phyloP scores from a whole-genome alignment of 92 coral and sea anemone genomes.

The Metridium senile region DNA sequence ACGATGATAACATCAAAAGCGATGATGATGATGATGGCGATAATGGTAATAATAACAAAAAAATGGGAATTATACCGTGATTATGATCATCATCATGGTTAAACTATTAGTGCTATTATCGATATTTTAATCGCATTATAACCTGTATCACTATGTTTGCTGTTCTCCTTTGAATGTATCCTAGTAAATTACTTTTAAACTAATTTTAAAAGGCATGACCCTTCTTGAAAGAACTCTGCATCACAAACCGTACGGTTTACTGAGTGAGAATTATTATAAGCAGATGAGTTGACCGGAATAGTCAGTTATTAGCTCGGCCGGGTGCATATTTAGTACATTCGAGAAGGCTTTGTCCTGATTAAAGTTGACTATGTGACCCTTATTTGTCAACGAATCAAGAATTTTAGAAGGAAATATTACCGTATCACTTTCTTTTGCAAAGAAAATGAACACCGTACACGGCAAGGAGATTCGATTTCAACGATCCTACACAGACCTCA shows the following conservation, averaged over 20 bases:
- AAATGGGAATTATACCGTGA: not conserved
- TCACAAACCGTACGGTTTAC: not conserved
- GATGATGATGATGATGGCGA: not conserved
- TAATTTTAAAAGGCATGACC: too few relatives aligned
- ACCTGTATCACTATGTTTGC: not conserved
- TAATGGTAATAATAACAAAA: not conserved
- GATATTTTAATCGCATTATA: not conserved
- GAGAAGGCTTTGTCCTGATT: not conserved
- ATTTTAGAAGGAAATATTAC: not conserved
- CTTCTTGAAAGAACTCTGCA: too few relatives aligned
- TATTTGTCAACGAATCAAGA: slow-evolving; percentile 8
- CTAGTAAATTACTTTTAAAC: too few relatives aligned
- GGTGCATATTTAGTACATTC: slow-evolving; percentile 2
- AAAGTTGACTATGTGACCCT: not conserved
- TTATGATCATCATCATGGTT: not conserved
- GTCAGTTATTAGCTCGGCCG: not conserved
- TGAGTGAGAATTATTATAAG: not conserved
- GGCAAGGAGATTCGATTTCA: not conserved
- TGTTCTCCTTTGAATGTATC: too few relatives aligned
- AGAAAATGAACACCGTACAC: not conserved
- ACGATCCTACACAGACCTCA: not conserved
- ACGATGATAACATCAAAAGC: too few relatives aligned
- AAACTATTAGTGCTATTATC: not conserved
- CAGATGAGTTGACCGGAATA: not conserved
- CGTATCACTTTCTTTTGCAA: slow-evolving; percentile 1